phyloP scores from a whole-genome alignment of 2,888 invertebrate species.

The Diplazon laetatorius region DNA sequence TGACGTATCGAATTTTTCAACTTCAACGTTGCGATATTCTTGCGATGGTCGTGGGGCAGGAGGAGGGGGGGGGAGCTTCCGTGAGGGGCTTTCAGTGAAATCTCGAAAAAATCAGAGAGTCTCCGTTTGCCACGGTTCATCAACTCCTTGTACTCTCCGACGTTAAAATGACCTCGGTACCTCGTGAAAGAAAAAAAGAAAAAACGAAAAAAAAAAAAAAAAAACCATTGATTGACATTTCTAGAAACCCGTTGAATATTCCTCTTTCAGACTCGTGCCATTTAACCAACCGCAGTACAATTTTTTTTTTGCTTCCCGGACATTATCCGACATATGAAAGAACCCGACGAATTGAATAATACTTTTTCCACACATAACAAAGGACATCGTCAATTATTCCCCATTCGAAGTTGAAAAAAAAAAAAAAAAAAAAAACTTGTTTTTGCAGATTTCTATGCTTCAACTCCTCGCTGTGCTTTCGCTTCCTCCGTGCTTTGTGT shows the following conservation, averaged over 20 bases:
- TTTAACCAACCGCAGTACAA: conserved; percentile 1
- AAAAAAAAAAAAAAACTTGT: too few species aligned
- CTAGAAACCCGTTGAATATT: background rate
- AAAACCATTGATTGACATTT: conserved; percentile 20
- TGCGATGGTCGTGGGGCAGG: background rate
- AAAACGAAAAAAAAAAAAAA: too few species aligned
- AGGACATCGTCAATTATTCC: too few species aligned
- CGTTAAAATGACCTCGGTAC: conserved; percentile 1
- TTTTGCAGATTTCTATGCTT: too few species aligned
- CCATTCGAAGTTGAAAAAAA: too few species aligned
- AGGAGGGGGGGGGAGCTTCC: background rate
- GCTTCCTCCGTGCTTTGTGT: too few species aligned
- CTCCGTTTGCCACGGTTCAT: conserved; percentile 6
- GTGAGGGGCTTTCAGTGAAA: conserved; percentile 5
- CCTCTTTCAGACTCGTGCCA: background rate
- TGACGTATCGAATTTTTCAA: conserved; percentile 3
- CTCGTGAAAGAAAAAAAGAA: too few species aligned
- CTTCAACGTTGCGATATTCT: conserved; percentile 8
- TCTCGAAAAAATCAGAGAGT: background rate
- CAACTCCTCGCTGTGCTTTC: too few species aligned
- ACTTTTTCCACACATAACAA: too few species aligned
- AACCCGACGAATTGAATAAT: background rate
- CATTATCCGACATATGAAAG: background rate
- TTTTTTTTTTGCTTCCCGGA: background rate
- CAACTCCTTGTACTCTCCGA: background rate